Evolutionary conservation across 2,113 vertebrate species (phyloP), one percentile per base, ranked within the genome.

Genomic region (Formicarius rufipectus): DNA sequence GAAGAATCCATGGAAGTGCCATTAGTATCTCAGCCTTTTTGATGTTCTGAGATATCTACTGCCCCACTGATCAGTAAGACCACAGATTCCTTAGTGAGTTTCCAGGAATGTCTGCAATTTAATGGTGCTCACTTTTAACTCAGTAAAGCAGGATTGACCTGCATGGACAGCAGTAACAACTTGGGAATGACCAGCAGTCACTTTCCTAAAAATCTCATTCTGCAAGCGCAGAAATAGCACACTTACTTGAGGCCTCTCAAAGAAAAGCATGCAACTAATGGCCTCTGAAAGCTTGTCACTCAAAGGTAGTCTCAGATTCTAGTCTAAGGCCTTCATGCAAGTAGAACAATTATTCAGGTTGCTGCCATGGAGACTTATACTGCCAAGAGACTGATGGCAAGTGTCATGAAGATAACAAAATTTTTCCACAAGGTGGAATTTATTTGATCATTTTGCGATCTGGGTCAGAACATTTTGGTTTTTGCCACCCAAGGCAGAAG

Each of bases 121-220:
- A 84, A 27, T n/a, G 17, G 69, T 52, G 31, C 7, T 75, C 53
- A 44, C 45, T 94, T 68, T 75, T 87, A 87, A 67, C 39, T 72
- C 81, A 49, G 74, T 25, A 76, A 79, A 96, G 53, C 22, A 69
- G 17, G 79, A 91, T 31, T 2, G n/a, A 90, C 66, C 85, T 80
- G 24, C 35, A 66, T 45, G 79, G 94, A 73, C 82, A 91, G 82
- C 44, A 62, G 25, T 88, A 93, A 91, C n/a, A 87, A 47, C 52
- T 71, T 68, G 39, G 73, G 52, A 95, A 91, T 18, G 75, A 90
- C 81, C 58, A 96, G 37, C 66, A 94, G 77, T 94, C 81, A 60
- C 75, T 85, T 64, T 79, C 16, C 37, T 69, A 87, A 87, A 93
- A 94, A 82, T 66, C 44, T 91, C 35, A 55, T 35, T 84, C 44